phyloP scores from a whole-genome alignment of 2,113 vertebrate genomes.

The Rhadina sibilatrix region DNA sequence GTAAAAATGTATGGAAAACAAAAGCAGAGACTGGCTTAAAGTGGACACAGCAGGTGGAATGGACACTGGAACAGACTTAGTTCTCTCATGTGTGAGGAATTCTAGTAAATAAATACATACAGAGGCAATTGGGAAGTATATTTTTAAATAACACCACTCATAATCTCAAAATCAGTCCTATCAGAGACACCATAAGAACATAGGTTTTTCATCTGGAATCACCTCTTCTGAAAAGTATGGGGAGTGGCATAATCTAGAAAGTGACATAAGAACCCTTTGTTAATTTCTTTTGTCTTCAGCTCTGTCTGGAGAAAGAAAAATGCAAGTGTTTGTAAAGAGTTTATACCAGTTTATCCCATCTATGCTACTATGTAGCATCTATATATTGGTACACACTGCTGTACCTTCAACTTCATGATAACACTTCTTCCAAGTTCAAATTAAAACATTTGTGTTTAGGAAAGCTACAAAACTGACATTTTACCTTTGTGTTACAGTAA shows the following conservation, averaged over 20 bases:
- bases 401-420: not conserved
- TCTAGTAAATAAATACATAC: not conserved
- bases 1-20: not conserved
- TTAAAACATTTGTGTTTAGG: not conserved
- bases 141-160: not conserved
- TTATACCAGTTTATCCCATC: not conserved
- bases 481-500: not conserved
- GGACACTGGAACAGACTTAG: constrained; percentile 19
- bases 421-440: not conserved
- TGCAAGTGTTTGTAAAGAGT: not conserved
- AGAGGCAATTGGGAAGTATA: not conserved
- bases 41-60: not conserved
- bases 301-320: not conserved
- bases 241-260: not conserved
- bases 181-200: fast-evolving
- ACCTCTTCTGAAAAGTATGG: not conserved
- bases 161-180: not conserved
- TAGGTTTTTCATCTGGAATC: fast-evolving
- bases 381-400: not conserved
- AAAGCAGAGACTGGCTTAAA: not conserved
- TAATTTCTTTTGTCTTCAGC: not conserved
- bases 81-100: not conserved
- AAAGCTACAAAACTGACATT: not conserved
- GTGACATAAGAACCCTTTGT: not conserved
- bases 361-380: not conserved